Evolutionary conservation across 2,797 vertebrate species (phyloP), one percentile per base, ranked within the genome.

Genomic region (Helostoma temminkii): DNA sequence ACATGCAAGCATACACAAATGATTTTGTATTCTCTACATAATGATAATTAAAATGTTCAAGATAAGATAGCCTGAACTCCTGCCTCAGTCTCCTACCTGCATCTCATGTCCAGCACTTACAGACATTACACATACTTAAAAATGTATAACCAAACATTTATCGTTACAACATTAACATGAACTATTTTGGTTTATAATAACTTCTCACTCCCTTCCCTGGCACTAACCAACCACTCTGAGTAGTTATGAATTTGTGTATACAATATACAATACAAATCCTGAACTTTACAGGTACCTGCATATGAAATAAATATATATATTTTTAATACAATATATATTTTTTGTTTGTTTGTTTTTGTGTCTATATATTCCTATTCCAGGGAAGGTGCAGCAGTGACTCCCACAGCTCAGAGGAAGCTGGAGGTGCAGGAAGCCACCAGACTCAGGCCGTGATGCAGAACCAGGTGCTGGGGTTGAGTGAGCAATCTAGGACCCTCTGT

Each of bases 371-470:
- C 30, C 4, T 73, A 25, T 63, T 74, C 12, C 58, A 94, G 90
- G 88, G 88, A 61, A 82, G 81, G 39, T 82, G 81, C 71, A 89
- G 88, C 76, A 91, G 90, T 59, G 88, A 88, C 74, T 93, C 88
- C 19, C 78, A 30, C 57, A 92, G 90, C 76, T 91, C 87, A 1
- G 93, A 92, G 28, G 94, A 93, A 59, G 81, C 85, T 4, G 77
- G 64, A 41, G 84, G 75, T 16, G 87, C 68, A 57, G 85, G 75
- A 22, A 76, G 64, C 56, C 82, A 66, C 57, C 85, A 80, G 54
- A 71, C 71, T 62, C 82, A 75, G 64, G 86, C 71, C 0, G 71
- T 78, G 61, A 87, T 84, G 49, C 85, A 90, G 67, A 84, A 72
- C 54, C 90, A 83, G 77, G 76, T 81, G 34, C 85, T 85, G 62